Evolutionary conservation across 2,888 invertebrate species (phyloP).

Genomic region (Eremobia ochroleuca): DNA sequence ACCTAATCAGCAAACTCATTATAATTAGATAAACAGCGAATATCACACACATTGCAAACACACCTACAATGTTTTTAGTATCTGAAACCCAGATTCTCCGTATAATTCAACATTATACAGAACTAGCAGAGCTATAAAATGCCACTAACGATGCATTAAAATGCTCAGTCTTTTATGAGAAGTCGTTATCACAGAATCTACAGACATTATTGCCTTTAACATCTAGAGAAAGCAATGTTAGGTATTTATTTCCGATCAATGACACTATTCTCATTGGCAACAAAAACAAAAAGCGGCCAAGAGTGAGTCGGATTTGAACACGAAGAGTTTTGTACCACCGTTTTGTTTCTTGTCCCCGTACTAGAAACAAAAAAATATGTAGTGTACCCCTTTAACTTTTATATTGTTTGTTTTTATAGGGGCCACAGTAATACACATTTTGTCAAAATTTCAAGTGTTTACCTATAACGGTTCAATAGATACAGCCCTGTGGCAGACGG

Average conservation of each 20-base stretch:
- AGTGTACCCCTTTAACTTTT: neutral
- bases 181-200: conserved; percentile 67
- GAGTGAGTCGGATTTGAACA: neutral
- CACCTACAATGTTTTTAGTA: conserved; percentile 37
- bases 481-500: neutral
- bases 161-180: conserved; percentile 64
- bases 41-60: conserved; percentile 11
- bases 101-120: conserved; percentile 55
- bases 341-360: neutral
- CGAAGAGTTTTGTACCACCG: neutral
- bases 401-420: neutral
- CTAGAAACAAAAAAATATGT: too few relatives aligned
- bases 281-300: conserved; percentile 50
- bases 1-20: conserved; percentile 29
- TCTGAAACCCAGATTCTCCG: conserved; percentile 33
- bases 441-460: neutral
- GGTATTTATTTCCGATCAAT: conserved; percentile 54
- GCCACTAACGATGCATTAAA: conserved; percentile 66
- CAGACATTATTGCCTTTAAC: conserved; percentile 57
- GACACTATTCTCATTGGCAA: conserved; percentile 59
- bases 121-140: conserved; percentile 64
- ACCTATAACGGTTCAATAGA: neutral
- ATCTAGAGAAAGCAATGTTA: conserved; percentile 50
- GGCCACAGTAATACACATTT: neutral
- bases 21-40: conserved; percentile 18